phyloP scores from a whole-genome alignment of 2,888 invertebrate species.

The Clivina fossor region DNA sequence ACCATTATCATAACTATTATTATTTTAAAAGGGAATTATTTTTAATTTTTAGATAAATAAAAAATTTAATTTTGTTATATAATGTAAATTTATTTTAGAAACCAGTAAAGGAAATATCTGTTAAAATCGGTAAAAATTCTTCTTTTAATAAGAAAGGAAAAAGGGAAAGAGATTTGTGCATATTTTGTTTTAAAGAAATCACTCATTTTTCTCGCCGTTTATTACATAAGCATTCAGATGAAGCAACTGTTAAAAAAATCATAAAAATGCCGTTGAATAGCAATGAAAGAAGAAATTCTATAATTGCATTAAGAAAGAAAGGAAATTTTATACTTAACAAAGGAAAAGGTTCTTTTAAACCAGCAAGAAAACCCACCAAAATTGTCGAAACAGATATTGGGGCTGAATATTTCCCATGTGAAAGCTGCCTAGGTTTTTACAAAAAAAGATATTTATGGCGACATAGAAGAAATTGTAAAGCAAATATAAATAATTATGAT shows the following conservation, averaged over 20 bases:
- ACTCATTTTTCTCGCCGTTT: slow-evolving; percentile 35
- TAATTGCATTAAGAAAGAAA: slow-evolving; percentile 32
- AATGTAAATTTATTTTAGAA: no score
- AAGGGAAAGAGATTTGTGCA: slow-evolving; percentile 33
- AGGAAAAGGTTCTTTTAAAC: slow-evolving; percentile 34
- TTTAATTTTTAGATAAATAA: no score
- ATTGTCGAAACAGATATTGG: no score
- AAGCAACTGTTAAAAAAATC: slow-evolving; percentile 30
- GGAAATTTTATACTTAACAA: slow-evolving; percentile 34
- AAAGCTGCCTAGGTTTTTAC: slow-evolving; percentile 37
- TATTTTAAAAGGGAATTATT: no score
- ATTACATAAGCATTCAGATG: slow-evolving; percentile 31
- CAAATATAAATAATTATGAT: no score
- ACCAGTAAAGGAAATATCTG: no score
- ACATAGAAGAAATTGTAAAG: slow-evolving; percentile 37
- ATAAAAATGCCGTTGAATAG: slow-evolving; percentile 18
- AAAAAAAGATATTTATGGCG: slow-evolving; percentile 30
- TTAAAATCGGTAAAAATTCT: no score
- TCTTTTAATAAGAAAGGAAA: no score
- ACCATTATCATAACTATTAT: no score
- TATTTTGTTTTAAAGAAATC: slow-evolving; percentile 33
- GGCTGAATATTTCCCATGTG: slow-evolving; percentile 32
- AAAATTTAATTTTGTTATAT: no score
- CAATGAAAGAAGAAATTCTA: slow-evolving; percentile 27
- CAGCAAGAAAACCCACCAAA: slow-evolving; percentile 32